phyloP scores from a whole-genome alignment of 2,888 invertebrate species.

The Minunthozetes semirufus region DNA sequence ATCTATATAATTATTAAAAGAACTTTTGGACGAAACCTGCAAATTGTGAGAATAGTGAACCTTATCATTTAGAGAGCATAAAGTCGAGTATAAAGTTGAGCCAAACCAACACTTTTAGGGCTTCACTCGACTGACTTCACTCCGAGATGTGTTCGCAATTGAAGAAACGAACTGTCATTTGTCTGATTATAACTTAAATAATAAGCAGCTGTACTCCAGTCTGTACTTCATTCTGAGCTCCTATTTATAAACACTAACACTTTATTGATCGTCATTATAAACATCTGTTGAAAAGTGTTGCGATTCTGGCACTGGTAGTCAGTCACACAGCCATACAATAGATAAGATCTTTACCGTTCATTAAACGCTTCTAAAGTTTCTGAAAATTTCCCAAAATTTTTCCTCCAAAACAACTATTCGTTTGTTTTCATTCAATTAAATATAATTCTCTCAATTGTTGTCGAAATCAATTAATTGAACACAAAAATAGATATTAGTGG shows the following conservation, averaged over 20 bases:
- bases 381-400: no score
- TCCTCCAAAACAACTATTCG: no score
- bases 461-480: no score
- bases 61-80: neutral
- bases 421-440: no score
- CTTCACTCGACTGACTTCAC: slow-evolving; percentile 1
- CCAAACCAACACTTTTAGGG: neutral
- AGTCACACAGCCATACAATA: no score
- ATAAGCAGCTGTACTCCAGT: neutral
- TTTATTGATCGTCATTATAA: slow-evolving; percentile 14
- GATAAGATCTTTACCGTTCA: no score
- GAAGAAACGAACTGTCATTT: neutral
- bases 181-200: neutral
- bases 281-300: slow-evolving; percentile 17
- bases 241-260: neutral
- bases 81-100: neutral
- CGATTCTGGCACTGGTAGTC: neutral
- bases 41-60: neutral
- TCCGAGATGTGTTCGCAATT: neutral
- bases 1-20: neutral
- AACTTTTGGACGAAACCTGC: neutral
- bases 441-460: no score
- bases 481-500: no score
- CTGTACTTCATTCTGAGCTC: neutral
- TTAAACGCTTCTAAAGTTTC: no score